phyloP scores from a whole-genome alignment of 2,113 vertebrate species.

The Hipposideros armiger region DNA sequence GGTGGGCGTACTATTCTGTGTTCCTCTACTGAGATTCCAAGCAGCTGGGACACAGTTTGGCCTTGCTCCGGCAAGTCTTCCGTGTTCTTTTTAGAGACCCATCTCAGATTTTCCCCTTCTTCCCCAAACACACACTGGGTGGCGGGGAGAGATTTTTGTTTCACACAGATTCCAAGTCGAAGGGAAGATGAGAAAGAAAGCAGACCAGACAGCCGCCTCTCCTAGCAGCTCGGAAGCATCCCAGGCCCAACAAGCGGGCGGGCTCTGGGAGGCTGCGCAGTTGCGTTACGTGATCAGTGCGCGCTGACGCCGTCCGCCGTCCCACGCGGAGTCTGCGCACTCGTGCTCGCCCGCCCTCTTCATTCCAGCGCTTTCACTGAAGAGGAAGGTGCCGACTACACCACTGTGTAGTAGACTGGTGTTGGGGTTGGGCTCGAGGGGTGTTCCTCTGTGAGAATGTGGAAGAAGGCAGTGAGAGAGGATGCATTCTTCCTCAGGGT shows the following conservation, averaged over 20 bases:
- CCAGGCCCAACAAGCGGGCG: too few species aligned
- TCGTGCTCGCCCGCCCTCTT: accelerated
- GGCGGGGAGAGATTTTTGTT: accelerated
- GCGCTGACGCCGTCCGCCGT: not conserved
- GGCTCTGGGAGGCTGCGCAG: accelerated
- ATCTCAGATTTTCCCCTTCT: not conserved
- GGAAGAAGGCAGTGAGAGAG: not conserved
- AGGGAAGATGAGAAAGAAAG: accelerated
- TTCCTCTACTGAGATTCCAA: not conserved
- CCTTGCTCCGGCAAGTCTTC: not conserved
- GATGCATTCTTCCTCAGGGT: not conserved
- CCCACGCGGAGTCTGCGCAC: not conserved
- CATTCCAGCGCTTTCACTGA: not conserved
- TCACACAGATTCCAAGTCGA: accelerated
- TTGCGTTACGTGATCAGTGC: not conserved
- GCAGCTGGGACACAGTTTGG: not conserved
- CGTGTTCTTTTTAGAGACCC: not conserved
- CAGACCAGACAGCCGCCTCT: accelerated
- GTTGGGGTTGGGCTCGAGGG: not conserved
- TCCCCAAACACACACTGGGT: not conserved
- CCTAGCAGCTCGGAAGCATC: too few species aligned
- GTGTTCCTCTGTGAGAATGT: accelerated
- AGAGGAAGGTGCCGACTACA: accelerated
- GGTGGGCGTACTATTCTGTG: not conserved
- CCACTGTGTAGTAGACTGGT: accelerated